Conservation (phyloP, 2,113 vertebrate species). For the Ammospiza caudacuta region DNA sequence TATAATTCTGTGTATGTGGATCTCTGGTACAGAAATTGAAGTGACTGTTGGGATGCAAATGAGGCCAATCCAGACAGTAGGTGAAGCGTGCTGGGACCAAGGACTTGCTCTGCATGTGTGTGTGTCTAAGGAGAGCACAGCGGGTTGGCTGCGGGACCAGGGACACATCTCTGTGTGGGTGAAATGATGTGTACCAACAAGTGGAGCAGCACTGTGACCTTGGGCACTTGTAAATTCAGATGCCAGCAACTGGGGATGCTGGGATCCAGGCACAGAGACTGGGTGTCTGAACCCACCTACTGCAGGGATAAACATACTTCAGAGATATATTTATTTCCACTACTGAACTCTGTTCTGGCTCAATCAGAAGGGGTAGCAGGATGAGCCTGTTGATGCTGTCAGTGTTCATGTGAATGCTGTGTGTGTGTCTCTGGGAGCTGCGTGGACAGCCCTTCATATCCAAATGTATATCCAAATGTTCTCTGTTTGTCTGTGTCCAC, state of each 20-base stretch:
- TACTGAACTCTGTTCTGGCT: neutral
- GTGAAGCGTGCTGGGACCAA: neutral
- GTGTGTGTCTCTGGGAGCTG: neutral
- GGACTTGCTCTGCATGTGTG: neutral
- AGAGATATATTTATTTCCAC: neutral
- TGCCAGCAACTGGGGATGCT: neutral
- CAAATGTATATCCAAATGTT: rapidly evolving
- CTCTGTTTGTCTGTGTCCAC: neutral
- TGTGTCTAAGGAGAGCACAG: neutral
- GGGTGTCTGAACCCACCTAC: neutral
- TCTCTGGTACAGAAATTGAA: neutral
- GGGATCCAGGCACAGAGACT: neutral
- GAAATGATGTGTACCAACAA: neutral
- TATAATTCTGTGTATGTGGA: neutral
- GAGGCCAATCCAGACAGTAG: neutral
- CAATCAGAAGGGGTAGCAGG: neutral
- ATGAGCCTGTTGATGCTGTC: neutral
- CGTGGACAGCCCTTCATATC: neutral
- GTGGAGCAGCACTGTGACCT: neutral
- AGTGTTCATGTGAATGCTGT: neutral
- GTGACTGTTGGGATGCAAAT: rapidly evolving
- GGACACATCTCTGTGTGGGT: neutral
- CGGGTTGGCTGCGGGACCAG: rapidly evolving
- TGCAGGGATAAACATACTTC: neutral
- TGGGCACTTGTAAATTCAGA: neutral